Conservation (phyloP, 2,113 vertebrate species). For the Otolemur garnettii region DNA sequence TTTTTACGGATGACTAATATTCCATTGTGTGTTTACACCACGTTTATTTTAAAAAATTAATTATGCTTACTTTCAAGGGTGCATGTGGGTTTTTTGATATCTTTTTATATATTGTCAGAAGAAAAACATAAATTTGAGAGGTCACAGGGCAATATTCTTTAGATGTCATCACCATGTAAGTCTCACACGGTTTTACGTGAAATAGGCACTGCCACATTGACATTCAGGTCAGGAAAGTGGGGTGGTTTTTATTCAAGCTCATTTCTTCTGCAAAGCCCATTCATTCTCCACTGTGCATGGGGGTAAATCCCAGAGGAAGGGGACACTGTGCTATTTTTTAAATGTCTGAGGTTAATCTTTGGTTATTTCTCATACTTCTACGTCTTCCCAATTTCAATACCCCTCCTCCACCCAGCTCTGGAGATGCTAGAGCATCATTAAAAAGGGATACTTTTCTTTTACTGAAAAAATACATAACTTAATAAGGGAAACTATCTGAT, state of each 20-base stretch:
- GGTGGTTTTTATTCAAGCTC: neutral
- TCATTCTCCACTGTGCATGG: neutral
- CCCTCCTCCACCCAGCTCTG: neutral
- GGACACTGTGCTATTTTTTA: neutral
- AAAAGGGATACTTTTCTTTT: slow-evolving; percentile 17
- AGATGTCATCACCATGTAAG: too few relatives aligned
- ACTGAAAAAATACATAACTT: neutral
- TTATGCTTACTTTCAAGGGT: neutral
- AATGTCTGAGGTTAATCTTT: neutral
- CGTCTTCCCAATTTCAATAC: neutral
- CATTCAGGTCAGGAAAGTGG: neutral
- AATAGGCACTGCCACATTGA: accelerated
- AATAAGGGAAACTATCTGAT: neutral
- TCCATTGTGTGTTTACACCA: neutral
- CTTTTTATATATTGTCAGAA: neutral
- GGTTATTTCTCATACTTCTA: neutral
- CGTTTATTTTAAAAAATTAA: neutral
- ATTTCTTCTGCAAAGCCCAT: neutral
- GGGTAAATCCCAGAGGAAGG: neutral
- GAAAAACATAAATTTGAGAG: neutral
- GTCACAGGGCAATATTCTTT: neutral
- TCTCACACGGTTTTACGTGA: neutral
- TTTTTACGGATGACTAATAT: neutral
- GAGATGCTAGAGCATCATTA: neutral
- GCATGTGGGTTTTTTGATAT: neutral